Evolutionary conservation across 2,113 vertebrate genomes (phyloP).

Genomic region (Melozone crissalis): DNA sequence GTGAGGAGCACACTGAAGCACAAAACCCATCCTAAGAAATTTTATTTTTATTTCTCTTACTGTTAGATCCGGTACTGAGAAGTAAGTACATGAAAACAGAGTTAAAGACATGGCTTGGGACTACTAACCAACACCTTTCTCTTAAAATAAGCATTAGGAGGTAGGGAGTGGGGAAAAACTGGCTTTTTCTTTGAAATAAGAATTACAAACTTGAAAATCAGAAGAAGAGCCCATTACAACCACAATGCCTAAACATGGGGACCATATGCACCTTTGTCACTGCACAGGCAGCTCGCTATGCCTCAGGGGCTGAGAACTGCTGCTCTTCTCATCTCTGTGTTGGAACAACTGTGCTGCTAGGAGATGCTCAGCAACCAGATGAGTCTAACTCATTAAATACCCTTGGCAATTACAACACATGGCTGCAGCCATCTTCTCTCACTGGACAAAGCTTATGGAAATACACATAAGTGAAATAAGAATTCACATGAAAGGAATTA

Average conservation of each 20-base stretch:
- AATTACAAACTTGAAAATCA: background rate
- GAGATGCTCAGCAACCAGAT: background rate
- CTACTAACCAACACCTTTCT: background rate
- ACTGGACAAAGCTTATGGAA: background rate
- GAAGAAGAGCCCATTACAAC: background rate
- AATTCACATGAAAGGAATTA: background rate
- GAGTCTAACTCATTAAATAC: conserved; percentile 2
- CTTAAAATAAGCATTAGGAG: background rate
- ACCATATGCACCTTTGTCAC: background rate
- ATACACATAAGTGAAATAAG: background rate
- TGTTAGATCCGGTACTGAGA: background rate
- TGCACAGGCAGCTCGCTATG: background rate
- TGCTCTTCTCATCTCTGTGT: background rate
- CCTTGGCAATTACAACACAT: background rate
- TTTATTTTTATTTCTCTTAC: background rate
- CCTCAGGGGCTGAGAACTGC: background rate
- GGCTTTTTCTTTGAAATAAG: background rate
- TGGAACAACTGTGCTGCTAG: background rate
- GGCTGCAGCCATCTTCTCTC: background rate
- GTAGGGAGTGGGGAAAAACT: background rate
- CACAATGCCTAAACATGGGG: background rate
- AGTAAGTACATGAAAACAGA: background rate
- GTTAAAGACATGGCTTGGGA: background rate
- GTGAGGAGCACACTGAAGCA: background rate
- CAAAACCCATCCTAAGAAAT: background rate